These are phyloP conservation scores for Erebia ligea DNA, from an alignment of 2,888 invertebrate species.

Conservation along the genomic window DNA sequence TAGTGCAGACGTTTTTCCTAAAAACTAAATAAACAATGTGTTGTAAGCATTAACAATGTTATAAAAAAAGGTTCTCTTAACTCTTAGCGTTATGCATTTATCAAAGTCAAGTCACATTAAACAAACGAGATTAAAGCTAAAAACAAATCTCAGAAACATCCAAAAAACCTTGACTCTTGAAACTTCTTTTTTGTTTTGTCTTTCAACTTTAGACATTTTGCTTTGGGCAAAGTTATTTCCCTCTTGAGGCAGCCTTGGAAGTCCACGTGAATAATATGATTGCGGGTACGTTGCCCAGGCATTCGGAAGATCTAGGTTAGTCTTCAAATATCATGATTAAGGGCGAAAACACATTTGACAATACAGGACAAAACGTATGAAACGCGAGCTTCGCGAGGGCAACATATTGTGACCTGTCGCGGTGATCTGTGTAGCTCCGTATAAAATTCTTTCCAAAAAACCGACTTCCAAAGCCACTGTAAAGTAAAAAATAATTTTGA, in stretches of 20 bases:
- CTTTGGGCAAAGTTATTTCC: neutral
- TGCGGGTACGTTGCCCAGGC: neutral
- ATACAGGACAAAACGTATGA: too few relatives aligned
- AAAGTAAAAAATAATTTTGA: too few relatives aligned
- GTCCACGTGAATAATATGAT: neutral
- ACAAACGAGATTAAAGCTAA: constrained; percentile 11
- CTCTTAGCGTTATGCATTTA: neutral
- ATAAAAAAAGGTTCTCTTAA: neutral
- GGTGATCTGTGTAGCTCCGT: too few relatives aligned
- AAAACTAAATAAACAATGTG: neutral
- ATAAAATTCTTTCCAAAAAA: too few relatives aligned
- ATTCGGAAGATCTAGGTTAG: too few relatives aligned
- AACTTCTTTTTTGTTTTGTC: constrained; percentile 14
- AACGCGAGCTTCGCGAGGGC: too few relatives aligned
- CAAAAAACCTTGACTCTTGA: constrained; percentile 10
- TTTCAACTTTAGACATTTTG: constrained; percentile 7
- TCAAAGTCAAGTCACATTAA: constrained; percentile 10
- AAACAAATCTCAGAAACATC: neutral
- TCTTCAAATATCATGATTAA: too few relatives aligned
- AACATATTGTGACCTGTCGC: too few relatives aligned
- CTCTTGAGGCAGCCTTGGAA: constrained; percentile 4
- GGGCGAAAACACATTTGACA: too few relatives aligned
- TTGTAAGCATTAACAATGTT: neutral
- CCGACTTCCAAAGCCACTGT: too few relatives aligned
- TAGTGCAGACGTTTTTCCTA: neutral